phyloP scores from a whole-genome alignment of 2,113 vertebrate genomes.

The Dasypus novemcinctus region DNA sequence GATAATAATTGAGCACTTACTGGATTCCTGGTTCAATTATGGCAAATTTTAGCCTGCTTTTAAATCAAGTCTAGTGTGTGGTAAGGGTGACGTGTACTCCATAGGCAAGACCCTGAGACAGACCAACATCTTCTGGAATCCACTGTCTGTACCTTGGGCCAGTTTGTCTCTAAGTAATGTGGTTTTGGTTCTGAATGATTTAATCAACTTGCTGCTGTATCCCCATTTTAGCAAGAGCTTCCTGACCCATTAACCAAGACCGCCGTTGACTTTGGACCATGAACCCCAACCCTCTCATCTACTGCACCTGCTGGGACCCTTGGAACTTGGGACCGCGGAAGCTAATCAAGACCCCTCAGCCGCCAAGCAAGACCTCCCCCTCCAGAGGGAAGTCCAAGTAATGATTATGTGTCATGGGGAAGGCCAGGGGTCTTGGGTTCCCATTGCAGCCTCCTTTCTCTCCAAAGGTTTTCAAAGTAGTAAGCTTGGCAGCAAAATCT shows the following conservation, averaged over 20 bases:
- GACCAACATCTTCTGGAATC: neutral
- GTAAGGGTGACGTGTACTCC: neutral
- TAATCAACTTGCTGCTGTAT: neutral
- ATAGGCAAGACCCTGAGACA: neutral
- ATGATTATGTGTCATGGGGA: neutral
- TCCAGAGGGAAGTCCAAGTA: conserved; percentile 60
- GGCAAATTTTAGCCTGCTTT: neutral
- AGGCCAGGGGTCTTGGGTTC: neutral
- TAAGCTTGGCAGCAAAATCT: neutral
- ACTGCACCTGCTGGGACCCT: conserved; percentile 78
- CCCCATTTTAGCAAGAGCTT: neutral
- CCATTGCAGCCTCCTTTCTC: neutral
- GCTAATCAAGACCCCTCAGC: conserved; percentile 56
- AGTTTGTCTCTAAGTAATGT: neutral
- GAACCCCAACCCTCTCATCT: conserved; percentile 64
- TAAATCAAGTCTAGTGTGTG: neutral
- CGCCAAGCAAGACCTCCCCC: neutral
- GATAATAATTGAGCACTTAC: neutral
- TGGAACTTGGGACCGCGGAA: conserved; percentile 66
- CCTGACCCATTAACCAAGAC: neutral
- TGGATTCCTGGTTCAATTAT: neutral
- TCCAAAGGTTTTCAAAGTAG: neutral
- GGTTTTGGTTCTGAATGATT: neutral
- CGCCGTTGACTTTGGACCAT: conserved; percentile 13
- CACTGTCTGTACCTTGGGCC: neutral